Base-by-base conservation (phyloP, 2,113 vertebrate genomes). In the Cryptotis parvus region DNA sequence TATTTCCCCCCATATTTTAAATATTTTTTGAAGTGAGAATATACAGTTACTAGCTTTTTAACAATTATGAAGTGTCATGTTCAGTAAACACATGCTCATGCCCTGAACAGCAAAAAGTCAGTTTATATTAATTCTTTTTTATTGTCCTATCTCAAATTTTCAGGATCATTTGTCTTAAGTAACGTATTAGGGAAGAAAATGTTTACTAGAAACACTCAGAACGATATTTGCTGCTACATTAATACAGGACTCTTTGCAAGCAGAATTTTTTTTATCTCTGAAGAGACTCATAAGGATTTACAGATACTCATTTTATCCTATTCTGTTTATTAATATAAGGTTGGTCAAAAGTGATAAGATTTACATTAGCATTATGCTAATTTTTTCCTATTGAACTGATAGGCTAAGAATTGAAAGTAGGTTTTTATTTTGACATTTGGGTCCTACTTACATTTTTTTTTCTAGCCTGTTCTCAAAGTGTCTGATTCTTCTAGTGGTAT, bases 391-490 rank as follows among this genome's bases (percentile, higher is more conserved):
- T 33, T 52, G 24, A 72, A n/a, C 72, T 37, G 35, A 49, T 49
- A 85, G 20, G 12, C 33, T 90, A 70, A 78, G 55, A 94, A 74
- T 39, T 78, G 16, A 93, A 65, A 31, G 27, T 49, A 35, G 88
- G 18, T 37, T 89, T 92, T 70, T 41, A 61, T 75, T 85, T 92
- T 92, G 49, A 41, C 26, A 61, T 70, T 82, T 89, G 58, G 68
- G 86, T 29, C 14, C 52, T 4, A 41, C 49, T 18, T 55, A 18
- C 14, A n/a, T n/a, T n/a, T n/a, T n/a, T n/a, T n/a, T 49, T 49
- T 49, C 10, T 9, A 49, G 45, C 14, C 45, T 49, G 45, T 49
- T 49, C 45, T 49, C 45, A 49, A 49, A 49, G 45, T 49, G 45
- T 49, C 9, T 49, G 24, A 24, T 82, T 83, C 58, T 83, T 9